phyloP scores from a whole-genome alignment of 2,113 vertebrate genomes.

The Struthidea cinerea region DNA sequence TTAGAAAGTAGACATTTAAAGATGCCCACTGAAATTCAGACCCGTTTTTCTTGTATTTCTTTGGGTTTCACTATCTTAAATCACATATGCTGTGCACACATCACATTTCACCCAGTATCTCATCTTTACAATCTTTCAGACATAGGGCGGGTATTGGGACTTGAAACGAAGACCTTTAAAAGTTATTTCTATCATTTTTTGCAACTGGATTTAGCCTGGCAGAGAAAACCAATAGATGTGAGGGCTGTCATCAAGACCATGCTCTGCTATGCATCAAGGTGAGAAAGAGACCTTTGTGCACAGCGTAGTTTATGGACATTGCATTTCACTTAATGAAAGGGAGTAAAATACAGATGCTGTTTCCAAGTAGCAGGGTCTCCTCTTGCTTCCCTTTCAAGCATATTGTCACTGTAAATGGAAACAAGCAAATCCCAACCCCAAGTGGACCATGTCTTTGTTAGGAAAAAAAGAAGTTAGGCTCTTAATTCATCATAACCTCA shows the following conservation, averaged over 20 bases:
- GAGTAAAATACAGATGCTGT: conserved; percentile 3
- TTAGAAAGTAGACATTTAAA: background rate
- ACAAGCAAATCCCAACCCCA: background rate
- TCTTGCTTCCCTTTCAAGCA: background rate
- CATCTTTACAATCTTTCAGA: conserved; percentile 43
- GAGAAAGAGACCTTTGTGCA: conserved; percentile 27
- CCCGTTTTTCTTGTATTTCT: conserved; percentile 13
- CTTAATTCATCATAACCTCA: background rate
- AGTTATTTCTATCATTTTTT: conserved; percentile 55
- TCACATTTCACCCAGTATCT: conserved; percentile 26
- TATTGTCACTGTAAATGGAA: background rate
- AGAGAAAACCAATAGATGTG: conserved; percentile 13
- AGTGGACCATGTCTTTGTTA: background rate
- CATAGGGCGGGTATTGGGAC: background rate
- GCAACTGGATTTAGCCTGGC: conserved; percentile 19
- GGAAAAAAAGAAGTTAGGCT: background rate
- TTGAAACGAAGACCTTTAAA: conserved; percentile 53
- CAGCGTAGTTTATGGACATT: conserved; percentile 5
- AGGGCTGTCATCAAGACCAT: conserved; percentile 9
- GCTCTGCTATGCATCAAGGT: conserved; percentile 37
- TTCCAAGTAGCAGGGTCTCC: background rate
- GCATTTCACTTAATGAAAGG: conserved; percentile 41
- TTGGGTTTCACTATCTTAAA: conserved; percentile 16
- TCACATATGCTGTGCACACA: conserved; percentile 11
- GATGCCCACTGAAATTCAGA: background rate